Evolutionary conservation across 2,113 vertebrate species (phyloP).

Genomic region (Pseudolaguvia tuberculata): DNA sequence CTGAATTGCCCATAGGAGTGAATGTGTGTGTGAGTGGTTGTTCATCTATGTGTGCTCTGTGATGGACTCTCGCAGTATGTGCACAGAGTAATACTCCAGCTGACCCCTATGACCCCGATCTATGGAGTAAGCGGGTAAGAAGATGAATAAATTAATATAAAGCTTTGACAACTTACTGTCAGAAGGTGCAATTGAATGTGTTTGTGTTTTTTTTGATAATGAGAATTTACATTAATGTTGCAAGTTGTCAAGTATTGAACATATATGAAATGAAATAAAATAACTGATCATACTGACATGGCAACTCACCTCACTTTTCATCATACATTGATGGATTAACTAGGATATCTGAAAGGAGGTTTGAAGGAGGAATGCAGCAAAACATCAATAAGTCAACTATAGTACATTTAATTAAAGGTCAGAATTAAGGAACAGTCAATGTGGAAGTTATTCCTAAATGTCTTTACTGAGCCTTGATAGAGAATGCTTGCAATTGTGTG

Average conservation of each 20-base stretch:
- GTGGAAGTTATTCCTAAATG: not conserved
- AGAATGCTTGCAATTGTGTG: not conserved
- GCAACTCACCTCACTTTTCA: not conserved
- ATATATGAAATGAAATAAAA: no score
- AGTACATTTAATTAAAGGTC: slow-evolving; percentile 30
- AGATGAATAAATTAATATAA: no score
- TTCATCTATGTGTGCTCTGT: no score
- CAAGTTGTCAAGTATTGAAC: no score
- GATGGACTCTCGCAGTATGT: no score
- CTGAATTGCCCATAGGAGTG: no score
- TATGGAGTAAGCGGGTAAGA: no score
- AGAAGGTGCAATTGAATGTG: no score
- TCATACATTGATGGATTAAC: not conserved
- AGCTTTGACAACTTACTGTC: no score
- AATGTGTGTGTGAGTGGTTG: no score
- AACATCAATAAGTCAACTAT: slow-evolving; percentile 25
- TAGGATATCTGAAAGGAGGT: slow-evolving; percentile 8
- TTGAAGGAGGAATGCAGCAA: slow-evolving; percentile 14
- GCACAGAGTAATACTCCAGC: no score
- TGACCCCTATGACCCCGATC: no score
- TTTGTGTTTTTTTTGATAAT: not conserved
- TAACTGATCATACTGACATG: not conserved
- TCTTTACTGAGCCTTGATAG: not conserved
- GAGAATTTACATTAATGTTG: not conserved
- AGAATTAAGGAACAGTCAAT: slow-evolving; percentile 24